phyloP scores from a whole-genome alignment of 2,888 invertebrate genomes.

The Caenorhabditis wallacei region DNA sequence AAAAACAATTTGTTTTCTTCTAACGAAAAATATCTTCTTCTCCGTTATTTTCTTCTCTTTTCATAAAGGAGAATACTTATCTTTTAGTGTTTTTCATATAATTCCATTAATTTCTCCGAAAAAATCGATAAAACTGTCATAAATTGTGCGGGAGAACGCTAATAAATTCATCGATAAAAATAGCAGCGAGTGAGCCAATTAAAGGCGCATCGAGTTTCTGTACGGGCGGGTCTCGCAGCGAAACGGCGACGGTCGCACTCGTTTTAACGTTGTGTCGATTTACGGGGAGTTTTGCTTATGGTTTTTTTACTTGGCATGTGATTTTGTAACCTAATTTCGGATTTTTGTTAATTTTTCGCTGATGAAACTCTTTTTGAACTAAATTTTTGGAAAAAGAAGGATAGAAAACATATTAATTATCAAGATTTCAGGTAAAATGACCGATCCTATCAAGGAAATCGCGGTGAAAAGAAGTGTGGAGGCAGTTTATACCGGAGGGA shows the following conservation, averaged over 20 bases:
- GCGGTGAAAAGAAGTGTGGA: slow-evolving; percentile 65
- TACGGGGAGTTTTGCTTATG: slow-evolving; percentile 19
- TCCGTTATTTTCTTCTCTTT: neutral
- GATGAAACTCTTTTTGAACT: neutral
- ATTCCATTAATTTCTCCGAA: neutral
- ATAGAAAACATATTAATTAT: too few relatives aligned
- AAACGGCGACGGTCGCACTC: slow-evolving; percentile 34
- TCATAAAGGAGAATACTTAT: neutral
- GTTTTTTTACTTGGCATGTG: slow-evolving; percentile 17
- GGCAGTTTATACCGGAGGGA: slow-evolving; percentile 78
- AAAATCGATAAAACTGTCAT: slow-evolving; percentile 10
- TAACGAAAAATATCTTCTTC: neutral
- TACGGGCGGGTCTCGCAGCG: slow-evolving; percentile 16
- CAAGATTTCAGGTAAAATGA: slow-evolving; percentile 42
- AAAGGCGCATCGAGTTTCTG: slow-evolving; percentile 48
- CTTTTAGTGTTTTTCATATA: neutral
- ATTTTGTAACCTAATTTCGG: slow-evolving; percentile 18
- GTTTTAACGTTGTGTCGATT: slow-evolving; percentile 55
- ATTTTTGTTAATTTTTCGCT: neutral
- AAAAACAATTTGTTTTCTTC: neutral
- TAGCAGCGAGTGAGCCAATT: slow-evolving; percentile 9
- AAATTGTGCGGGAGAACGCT: slow-evolving; percentile 9
- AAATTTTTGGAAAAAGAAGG: neutral
- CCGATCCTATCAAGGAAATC: slow-evolving; percentile 65
- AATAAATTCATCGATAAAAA: slow-evolving; percentile 48